Conservation (phyloP, 2,888 invertebrate species). For the Caenorhabditis plicata region DNA sequence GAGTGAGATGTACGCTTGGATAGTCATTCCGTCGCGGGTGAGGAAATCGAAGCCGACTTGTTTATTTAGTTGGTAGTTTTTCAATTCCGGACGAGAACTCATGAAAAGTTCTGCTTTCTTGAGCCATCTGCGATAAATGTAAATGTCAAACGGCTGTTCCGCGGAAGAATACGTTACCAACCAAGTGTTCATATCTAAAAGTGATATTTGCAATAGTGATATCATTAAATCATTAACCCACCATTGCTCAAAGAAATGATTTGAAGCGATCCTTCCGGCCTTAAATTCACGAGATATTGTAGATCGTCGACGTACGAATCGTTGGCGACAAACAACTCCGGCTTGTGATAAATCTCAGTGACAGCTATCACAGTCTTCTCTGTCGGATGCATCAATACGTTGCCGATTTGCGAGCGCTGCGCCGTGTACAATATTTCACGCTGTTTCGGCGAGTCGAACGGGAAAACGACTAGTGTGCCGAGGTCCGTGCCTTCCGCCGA, state of each 20-base stretch:
- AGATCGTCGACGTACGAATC: conserved; percentile 55
- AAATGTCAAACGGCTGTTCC: conserved; percentile 61
- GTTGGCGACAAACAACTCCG: conserved; percentile 63
- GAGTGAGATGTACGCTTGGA: conserved; percentile 63
- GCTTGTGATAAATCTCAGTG: conserved; percentile 63
- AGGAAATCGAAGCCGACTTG: conserved; percentile 63
- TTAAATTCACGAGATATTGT: conserved; percentile 58
- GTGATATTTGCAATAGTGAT: background rate
- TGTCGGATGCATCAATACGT: conserved; percentile 58
- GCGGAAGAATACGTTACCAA: conserved; percentile 61
- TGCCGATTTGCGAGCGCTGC: conserved; percentile 58
- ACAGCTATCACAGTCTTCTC: conserved; percentile 61
- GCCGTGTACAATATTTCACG: conserved; percentile 60
- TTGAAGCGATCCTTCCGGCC: conserved; percentile 51
- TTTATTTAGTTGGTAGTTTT: conserved; percentile 52
- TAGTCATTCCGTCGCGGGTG: conserved; percentile 60
- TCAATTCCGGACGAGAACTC: conserved; percentile 58
- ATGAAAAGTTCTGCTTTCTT: conserved; percentile 59
- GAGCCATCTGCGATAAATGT: conserved; percentile 40
- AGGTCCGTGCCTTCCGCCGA: conserved; percentile 60
- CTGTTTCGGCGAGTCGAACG: conserved; percentile 54
- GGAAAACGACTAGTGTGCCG: conserved; percentile 57
- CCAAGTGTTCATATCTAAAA: conserved; percentile 61
- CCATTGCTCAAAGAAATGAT: conserved; percentile 43
- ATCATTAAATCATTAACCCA: conserved; percentile 2